Conservation (phyloP, 2,797 vertebrate genomes). For the Semaprochilodus insignis region DNA sequence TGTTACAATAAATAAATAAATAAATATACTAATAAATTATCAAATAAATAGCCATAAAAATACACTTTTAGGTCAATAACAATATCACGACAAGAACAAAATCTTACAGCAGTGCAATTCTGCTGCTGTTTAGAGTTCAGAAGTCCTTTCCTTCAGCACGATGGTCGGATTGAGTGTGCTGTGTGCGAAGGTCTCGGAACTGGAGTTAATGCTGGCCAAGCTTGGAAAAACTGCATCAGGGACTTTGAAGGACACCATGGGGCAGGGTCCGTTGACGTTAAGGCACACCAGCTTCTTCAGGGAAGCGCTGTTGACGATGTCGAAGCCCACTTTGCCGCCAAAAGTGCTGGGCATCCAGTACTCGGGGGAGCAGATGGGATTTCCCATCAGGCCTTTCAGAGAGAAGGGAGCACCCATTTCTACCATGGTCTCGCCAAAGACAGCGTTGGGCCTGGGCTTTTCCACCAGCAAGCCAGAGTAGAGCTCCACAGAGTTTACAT, state of each 20-base stretch:
- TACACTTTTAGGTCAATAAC: background rate
- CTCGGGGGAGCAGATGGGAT: conserved; percentile 93
- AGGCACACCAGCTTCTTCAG: conserved; percentile 91
- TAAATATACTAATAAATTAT: conserved; percentile 17
- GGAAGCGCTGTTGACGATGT: conserved; percentile 92
- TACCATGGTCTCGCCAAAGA: conserved; percentile 98
- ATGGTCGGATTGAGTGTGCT: conserved; percentile 88
- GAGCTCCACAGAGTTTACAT: conserved; percentile 93
- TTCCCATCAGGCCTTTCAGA: conserved; percentile 96
- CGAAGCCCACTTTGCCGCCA: conserved; percentile 90
- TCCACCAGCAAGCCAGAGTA: conserved; percentile 93
- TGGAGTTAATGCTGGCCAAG: conserved; percentile 83
- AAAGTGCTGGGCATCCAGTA: conserved; percentile 99
- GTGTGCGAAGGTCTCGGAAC: conserved; percentile 80
- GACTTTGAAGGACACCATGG: conserved; percentile 87
- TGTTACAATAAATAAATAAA: conserved; percentile 10
- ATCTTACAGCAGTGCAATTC: background rate
- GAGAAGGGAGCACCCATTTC: conserved; percentile 96
- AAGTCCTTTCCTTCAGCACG: conserved; percentile 88
- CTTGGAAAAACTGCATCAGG: conserved; percentile 78
- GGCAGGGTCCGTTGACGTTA: conserved; percentile 89
- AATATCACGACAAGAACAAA: background rate
- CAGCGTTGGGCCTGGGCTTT: conserved; percentile 86
- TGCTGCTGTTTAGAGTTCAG: conserved; percentile 83
- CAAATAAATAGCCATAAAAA: background rate